A percentile compares a stretch with the other conserved stretches of the same genome.
phyloP scores from a whole-genome alignment of 2,113 vertebrate genomes.

The Cathartes aura region DNA sequence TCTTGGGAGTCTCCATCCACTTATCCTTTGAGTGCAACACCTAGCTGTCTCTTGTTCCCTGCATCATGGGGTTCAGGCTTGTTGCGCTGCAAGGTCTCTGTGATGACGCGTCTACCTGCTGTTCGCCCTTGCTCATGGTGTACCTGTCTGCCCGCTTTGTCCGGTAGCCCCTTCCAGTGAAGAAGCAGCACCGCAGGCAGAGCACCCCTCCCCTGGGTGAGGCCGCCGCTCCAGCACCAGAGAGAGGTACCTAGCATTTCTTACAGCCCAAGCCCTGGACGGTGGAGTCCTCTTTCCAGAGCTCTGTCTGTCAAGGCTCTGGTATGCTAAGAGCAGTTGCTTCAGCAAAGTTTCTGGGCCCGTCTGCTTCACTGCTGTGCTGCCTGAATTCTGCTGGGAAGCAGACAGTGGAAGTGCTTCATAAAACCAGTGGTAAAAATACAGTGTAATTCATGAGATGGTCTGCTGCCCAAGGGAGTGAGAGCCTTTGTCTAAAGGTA shows the following conservation, averaged over 20 bases:
- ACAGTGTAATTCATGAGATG: background rate
- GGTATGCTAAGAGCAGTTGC: background rate
- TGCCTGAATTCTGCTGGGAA: background rate
- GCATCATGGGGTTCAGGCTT: background rate
- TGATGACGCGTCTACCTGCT: background rate
- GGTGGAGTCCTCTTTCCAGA: background rate
- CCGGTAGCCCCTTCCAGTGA: background rate
- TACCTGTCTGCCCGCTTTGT: background rate
- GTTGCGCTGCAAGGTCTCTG: background rate
- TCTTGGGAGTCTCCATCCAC: background rate
- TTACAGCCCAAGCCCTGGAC: background rate
- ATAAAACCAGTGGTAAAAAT: background rate
- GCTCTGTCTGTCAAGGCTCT: background rate
- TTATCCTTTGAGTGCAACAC: background rate
- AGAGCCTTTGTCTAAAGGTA: background rate
- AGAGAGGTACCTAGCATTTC: background rate
- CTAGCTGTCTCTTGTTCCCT: background rate
- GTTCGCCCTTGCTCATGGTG: rapidly evolving
- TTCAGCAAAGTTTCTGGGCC: background rate
- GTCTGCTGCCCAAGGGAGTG: background rate
- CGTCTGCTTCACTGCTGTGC: background rate
- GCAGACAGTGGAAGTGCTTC: background rate
- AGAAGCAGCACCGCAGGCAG: background rate
- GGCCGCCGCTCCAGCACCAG: background rate
- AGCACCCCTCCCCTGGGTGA: rapidly evolving